phyloP scores from a whole-genome alignment of 2,888 invertebrate species.

The Anoncus sp. region DNA sequence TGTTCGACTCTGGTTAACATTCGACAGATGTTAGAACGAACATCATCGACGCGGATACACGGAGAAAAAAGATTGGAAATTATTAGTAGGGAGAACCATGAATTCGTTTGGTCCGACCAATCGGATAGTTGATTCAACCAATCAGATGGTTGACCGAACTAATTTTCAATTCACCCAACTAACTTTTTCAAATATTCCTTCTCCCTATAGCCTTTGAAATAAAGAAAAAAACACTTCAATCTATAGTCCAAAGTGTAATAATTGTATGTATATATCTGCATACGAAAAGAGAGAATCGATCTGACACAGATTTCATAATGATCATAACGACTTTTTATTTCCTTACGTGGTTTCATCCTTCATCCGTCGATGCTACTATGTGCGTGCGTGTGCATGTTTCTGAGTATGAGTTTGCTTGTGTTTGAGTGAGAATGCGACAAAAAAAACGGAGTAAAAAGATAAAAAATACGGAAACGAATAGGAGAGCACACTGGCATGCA shows the following conservation, averaged over 20 bases:
- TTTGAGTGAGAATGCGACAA: too few species aligned
- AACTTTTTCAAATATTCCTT: not conserved
- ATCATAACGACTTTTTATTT: constrained; percentile 45
- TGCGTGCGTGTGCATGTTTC: not conserved
- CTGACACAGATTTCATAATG: constrained; percentile 25
- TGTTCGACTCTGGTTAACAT: too few species aligned
- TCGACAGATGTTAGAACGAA: too few species aligned
- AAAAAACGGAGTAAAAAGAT: constrained; percentile 15
- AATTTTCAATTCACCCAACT: too few species aligned
- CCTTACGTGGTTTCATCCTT: constrained; percentile 28
- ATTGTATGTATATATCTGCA: not conserved
- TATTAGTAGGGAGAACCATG: too few species aligned
- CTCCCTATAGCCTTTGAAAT: not conserved
- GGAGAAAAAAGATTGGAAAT: too few species aligned
- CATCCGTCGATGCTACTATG: not conserved
- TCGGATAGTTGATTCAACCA: too few species aligned
- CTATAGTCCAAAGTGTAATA: constrained; percentile 1
- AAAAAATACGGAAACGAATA: constrained; percentile 65
- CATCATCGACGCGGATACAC: too few species aligned
- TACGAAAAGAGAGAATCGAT: constrained; percentile 4
- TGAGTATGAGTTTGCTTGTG: too few species aligned
- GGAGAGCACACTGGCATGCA: constrained; percentile 49
- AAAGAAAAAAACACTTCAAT: not conserved
- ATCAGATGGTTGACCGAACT: too few species aligned
- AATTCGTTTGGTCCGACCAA: too few species aligned